Evolutionary conservation across 2,888 invertebrate genomes (phyloP).

Genomic region (Pristionchus japonicus): DNA sequence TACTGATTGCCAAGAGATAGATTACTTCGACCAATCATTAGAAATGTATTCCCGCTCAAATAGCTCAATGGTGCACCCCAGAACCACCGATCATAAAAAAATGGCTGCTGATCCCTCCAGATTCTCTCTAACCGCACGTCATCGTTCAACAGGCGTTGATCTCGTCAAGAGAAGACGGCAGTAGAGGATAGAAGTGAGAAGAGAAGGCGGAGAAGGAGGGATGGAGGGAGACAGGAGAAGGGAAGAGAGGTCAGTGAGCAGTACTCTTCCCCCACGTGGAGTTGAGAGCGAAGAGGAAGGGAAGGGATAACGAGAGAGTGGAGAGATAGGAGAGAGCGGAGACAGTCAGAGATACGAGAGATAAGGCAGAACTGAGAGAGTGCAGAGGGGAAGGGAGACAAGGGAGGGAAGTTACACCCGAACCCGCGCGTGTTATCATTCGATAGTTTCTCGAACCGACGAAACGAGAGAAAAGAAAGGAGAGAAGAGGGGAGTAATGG

Average conservation of each 20-base stretch:
- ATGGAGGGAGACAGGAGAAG: background rate
- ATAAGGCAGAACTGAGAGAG: constrained; percentile 7
- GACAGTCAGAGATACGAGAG: background rate
- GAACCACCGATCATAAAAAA: background rate
- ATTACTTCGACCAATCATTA: too few relatives aligned
- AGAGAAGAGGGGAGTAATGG: background rate
- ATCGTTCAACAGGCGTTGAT: background rate
- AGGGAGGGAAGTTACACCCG: constrained; percentile 42
- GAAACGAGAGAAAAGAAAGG: background rate
- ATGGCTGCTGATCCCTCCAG: background rate
- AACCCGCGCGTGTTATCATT: constrained; percentile 36
- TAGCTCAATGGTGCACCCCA: background rate
- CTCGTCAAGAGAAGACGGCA: background rate
- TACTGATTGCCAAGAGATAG: too few relatives aligned
- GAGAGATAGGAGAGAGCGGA: background rate
- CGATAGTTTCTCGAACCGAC: constrained; percentile 38
- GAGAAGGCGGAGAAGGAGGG: background rate
- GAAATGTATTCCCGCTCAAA: too few relatives aligned
- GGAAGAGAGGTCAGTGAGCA: constrained; percentile 12
- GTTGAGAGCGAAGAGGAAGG: background rate
- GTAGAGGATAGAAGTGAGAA: background rate
- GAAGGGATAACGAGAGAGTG: constrained; percentile 5
- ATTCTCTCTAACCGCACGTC: background rate
- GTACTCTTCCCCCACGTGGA: constrained; percentile 20
- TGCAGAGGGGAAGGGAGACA: background rate